Evolutionary conservation across 2,797 vertebrate species (phyloP), one percentile per base, ranked within the genome.

Genomic region (Smutsia temminckii): DNA sequence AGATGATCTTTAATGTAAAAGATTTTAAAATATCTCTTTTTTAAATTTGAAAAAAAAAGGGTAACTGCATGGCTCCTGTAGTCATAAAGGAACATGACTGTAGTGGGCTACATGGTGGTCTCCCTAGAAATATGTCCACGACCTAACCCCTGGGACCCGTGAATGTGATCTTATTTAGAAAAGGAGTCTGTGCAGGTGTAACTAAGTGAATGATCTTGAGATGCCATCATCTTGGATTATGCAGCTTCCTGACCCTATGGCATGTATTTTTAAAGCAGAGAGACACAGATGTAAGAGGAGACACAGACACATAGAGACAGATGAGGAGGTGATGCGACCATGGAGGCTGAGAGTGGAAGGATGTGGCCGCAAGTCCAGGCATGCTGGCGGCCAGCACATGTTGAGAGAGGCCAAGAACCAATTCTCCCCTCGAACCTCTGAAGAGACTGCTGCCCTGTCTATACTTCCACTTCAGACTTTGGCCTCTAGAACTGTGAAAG

Each of bases 181-280:
- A 79, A 57, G n/a, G 27, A 72, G 25, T 18, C 40, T 75, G 23
- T 37, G 18, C 16, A 71, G 42, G 74, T 55, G 12, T 21, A 63
- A 61, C 42, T 37, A 51, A 88, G 42, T 91, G 34, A 61, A 84
- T 57, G 42, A 34, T 79, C 77, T 87, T 68, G n/a, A 88, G 89
- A 51, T 12, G 40, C 71, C 27, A 57, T 21, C 4, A 25, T 59
- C 86, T 77, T 66, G 49, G 23, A n/a, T 77, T 34, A 37, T 69
- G 25, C 32, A 68, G 20, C 59, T 42, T 32, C 34, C n/a, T 40
- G 64, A 75, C 40, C 34, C 17, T 68, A n/a, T 29, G 74, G 6
- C 17, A 37, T 37, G 17, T 27, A 20, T 87, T 21, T 57, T 64
- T 25, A 9, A 0, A 37, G 37, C n/a, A 85, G 46, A 69, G 32